A percentile compares a stretch with the other conserved stretches of the same genome.
These are phyloP conservation scores for Murina feae DNA, from an alignment of 2,113 vertebrate genomes.

Conservation along the genomic window DNA sequence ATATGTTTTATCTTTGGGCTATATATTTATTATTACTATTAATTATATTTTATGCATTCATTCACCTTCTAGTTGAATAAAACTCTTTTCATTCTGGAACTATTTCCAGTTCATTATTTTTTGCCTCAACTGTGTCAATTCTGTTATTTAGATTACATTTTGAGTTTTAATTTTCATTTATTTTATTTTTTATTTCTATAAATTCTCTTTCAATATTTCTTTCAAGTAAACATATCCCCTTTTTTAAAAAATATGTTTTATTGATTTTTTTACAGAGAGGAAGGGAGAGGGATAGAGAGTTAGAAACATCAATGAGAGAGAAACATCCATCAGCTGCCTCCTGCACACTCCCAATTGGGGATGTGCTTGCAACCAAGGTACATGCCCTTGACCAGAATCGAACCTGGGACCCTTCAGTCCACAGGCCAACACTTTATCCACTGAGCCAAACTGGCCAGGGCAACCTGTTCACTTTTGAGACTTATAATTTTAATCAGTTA, in stretches of 20 bases:
- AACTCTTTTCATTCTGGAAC: background rate
- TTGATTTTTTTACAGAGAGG: too few relatives aligned
- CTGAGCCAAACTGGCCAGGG: too few relatives aligned
- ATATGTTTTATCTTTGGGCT: background rate
- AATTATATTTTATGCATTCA: background rate
- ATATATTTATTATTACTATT: background rate
- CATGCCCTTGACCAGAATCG: too few relatives aligned
- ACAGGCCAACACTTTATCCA: too few relatives aligned
- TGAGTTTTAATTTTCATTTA: slow-evolving; percentile 15
- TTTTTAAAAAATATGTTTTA: too few relatives aligned
- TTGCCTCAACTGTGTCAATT: background rate
- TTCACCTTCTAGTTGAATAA: background rate
- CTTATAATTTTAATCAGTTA: background rate
- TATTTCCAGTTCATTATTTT: slow-evolving; percentile 14
- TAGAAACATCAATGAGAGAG: too few relatives aligned
- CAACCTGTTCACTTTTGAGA: background rate
- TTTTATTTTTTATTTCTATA: background rate
- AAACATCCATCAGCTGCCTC: too few relatives aligned
- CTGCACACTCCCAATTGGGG: too few relatives aligned
- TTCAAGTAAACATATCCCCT: too few relatives aligned
- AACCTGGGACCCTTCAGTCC: too few relatives aligned
- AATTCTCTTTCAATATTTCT: background rate
- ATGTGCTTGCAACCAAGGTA: too few relatives aligned
- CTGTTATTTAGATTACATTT: background rate
- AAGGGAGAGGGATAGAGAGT: too few relatives aligned